phyloP scores from a whole-genome alignment of 1,140 invertebrate genomes.

The Cataglyphis hispanica region DNA sequence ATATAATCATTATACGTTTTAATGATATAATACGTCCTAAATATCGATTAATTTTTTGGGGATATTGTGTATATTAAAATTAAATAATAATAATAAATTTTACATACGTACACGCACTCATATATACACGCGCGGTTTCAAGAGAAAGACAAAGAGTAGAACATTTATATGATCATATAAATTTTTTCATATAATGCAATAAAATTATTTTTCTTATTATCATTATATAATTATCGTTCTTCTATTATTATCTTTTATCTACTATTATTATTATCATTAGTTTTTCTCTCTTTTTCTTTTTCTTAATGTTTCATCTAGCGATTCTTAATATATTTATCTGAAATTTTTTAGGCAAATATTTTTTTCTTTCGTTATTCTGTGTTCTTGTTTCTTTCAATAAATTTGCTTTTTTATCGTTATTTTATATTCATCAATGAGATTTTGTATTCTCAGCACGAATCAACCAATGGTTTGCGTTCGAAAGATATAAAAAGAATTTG shows the following conservation, averaged over 20 bases:
- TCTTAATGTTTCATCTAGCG: background rate
- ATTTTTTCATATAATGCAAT: too few species aligned
- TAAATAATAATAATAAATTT: background rate
- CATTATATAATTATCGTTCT: background rate
- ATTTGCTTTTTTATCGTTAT: background rate
- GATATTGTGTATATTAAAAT: constrained; percentile 1
- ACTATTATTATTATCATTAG: background rate
- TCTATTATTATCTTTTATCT: too few species aligned
- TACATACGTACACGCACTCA: too few species aligned
- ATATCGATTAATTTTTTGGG: background rate
- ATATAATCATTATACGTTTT: background rate
- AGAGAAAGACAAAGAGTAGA: too few species aligned
- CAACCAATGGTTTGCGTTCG: background rate
- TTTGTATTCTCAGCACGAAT: background rate
- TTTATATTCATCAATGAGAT: constrained; percentile 35
- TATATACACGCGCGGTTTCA: too few species aligned
- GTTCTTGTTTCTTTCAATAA: background rate
- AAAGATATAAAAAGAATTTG: background rate
- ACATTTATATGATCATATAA: too few species aligned
- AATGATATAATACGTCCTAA: background rate
- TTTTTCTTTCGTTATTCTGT: background rate
- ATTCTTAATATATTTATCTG: background rate
- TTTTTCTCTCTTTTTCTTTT: background rate
- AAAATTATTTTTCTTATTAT: background rate
- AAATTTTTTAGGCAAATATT: background rate